Percentiles rank a stretch among this genome's conserved stretches.
Conservation (phyloP, 2,797 vertebrate species). For the Gymnoscopelus braueri region DNA sequence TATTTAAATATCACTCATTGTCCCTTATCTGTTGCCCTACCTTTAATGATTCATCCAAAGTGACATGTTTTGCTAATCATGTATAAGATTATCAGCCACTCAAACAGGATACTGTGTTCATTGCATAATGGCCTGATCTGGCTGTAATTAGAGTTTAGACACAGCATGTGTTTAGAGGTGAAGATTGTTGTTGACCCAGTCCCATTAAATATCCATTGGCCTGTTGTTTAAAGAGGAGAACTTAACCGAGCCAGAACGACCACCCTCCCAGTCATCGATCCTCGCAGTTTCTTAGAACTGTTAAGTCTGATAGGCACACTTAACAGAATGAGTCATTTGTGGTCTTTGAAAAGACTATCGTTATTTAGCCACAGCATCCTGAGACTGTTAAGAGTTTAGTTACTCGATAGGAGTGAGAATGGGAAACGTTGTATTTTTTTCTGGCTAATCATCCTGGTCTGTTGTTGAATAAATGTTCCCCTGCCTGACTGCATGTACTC, state of each 20-base stretch:
- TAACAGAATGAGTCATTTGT: constrained; percentile 11
- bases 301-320: constrained; percentile 9
- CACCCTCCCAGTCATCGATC: constrained; percentile 24
- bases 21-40: too few relatives aligned
- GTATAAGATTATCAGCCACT: constrained; percentile 4
- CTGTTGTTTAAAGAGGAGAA: background rate
- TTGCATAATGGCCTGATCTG: constrained; percentile 22
- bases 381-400: background rate
- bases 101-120: constrained; percentile 6
- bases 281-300: constrained; percentile 2
- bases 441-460: background rate
- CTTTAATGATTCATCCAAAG: constrained; percentile 2
- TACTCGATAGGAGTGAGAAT: background rate
- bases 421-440: background rate
- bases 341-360: background rate
- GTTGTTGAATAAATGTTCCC: too few relatives aligned
- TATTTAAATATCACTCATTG: too few relatives aligned
- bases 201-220: constrained; percentile 4
- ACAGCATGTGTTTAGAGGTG: constrained; percentile 16
- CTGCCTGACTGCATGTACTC: too few relatives aligned
- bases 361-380: background rate
- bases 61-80: background rate
- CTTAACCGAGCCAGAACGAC: background rate
- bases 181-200: constrained; percentile 1
- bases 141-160: constrained; percentile 37